Base-by-base conservation (phyloP, 1,140 invertebrate genomes). In the Tribolium castaneum region DNA sequence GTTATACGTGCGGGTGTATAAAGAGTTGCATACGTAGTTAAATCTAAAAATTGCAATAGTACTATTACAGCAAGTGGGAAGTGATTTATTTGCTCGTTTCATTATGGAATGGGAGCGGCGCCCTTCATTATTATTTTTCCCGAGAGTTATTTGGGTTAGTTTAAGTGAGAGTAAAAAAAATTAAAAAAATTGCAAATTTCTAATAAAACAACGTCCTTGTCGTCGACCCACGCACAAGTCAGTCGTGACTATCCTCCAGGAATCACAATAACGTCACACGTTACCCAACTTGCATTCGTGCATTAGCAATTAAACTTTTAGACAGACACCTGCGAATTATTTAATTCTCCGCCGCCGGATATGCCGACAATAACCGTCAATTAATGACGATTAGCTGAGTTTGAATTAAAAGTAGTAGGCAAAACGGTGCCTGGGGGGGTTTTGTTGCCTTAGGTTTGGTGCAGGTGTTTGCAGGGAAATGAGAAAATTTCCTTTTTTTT, bases 251-350 rank as follows among this genome's bases (percentile, higher is more conserved):
- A 13, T 30, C 59, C 59, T 66, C 59, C 59, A 66, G 59, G 59
- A 66, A 66, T 59, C 54, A n/a, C n/a, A n/a, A 22, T 16, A 19
- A 59, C 54, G 54, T 59, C 54, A 66, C 59, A 35, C n/a, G 30
- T 66, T 66, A 66, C 59, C 10, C 59, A 66, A 66, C 59, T 35
- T 59, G 59, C 59, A 66, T 34, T 66, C 59, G 59, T 66, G 30
- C 30, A 19, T 19, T 19, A 66, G 59, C 30, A 66, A 66, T 66
- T 66, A 66, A 66, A 35, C 25, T 39, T 66, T 59, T 59, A 66
- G n/a, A 66, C 39, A 13, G 30, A 66, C 59, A 66, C 59, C 25
- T 66, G 59, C 59, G 12, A 35, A 35, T 66, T 66, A 66, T 66
- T 66, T 14, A 66, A 66, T 66, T 66, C 59, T 66, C 10, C 3